These are phyloP conservation scores for Perccottus glenii DNA, from an alignment of 2,113 vertebrate genomes.

Conservation along the genomic window DNA sequence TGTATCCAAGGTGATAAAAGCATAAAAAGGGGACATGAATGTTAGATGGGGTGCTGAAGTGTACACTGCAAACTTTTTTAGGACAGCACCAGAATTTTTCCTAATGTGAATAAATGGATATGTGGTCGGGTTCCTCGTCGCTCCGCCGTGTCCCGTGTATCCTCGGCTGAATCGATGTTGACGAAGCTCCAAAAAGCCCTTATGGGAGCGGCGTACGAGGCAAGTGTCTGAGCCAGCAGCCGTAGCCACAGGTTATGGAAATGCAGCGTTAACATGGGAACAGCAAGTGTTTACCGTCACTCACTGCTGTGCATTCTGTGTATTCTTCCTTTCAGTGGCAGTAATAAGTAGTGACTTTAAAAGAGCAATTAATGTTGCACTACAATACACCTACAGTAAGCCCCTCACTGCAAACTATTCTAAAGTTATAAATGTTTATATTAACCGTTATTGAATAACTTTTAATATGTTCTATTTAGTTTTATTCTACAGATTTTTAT, in stretches of 20 bases:
- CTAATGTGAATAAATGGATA: slow-evolving; percentile 70
- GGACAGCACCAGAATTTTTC: slow-evolving; percentile 57
- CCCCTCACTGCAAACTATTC: too few relatives aligned
- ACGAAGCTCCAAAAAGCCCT: slow-evolving; percentile 56
- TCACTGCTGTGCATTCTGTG: slow-evolving; percentile 3
- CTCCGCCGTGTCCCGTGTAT: slow-evolving; percentile 25
- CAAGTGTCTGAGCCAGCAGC: slow-evolving; percentile 9
- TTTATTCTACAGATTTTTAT: too few relatives aligned
- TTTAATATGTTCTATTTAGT: too few relatives aligned
- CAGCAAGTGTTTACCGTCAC: slow-evolving; percentile 24
- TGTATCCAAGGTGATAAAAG: slow-evolving; percentile 82
- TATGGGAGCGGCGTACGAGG: slow-evolving; percentile 38
- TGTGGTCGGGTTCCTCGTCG: slow-evolving; percentile 32
- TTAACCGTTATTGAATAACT: too few relatives aligned
- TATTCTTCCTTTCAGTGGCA: too few relatives aligned
- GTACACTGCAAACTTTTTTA: slow-evolving; percentile 75
- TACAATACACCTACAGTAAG: too few relatives aligned
- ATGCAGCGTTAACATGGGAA: slow-evolving; percentile 39
- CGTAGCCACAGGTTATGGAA: slow-evolving; percentile 35
- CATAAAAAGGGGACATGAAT: slow-evolving; percentile 82
- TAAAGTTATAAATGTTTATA: too few relatives aligned
- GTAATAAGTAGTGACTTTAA: too few relatives aligned
- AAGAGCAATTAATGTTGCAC: too few relatives aligned
- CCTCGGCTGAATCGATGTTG: slow-evolving; percentile 45
- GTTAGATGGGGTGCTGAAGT: slow-evolving; percentile 73